Evolutionary conservation across 2,888 invertebrate genomes (phyloP).

Genomic region (Sinhomidia bicolor): DNA sequence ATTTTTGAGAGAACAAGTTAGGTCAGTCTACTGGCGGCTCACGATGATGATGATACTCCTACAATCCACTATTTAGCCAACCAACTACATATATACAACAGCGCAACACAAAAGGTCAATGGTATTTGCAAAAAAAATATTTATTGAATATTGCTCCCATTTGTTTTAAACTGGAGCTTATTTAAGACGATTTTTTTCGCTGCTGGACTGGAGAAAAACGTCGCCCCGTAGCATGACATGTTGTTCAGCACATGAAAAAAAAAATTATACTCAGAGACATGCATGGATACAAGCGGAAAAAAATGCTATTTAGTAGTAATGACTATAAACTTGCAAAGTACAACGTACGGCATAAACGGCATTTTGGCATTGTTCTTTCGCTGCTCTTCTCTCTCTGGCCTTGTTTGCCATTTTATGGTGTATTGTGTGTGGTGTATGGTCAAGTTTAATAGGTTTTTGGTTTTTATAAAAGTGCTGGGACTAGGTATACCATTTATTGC

Average conservation of each 20-base stretch:
- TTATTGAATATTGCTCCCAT: not conserved
- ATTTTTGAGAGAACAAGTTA: no score
- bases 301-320: not conserved
- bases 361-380: not conserved
- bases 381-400: not conserved
- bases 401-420: not conserved
- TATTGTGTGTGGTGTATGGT: slow-evolving; percentile 26
- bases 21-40: no score
- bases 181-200: not conserved
- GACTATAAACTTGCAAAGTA: not conserved
- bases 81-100: not conserved
- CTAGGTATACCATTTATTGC: no score
- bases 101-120: slow-evolving; percentile 11
- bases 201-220: not conserved
- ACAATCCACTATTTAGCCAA: not conserved
- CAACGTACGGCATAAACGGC: not conserved
- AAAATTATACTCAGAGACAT: not conserved
- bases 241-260: not conserved
- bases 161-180: not conserved
- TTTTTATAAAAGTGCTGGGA: not conserved
- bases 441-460: slow-evolving; percentile 25
- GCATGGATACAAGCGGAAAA: no score
- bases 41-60: no score
- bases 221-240: not conserved
- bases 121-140: slow-evolving; percentile 20